A percentile compares a stretch with the other conserved stretches of the same genome.
phyloP scores from a whole-genome alignment of 2,888 invertebrate genomes.

The Gymnosoma rotundatum region DNA sequence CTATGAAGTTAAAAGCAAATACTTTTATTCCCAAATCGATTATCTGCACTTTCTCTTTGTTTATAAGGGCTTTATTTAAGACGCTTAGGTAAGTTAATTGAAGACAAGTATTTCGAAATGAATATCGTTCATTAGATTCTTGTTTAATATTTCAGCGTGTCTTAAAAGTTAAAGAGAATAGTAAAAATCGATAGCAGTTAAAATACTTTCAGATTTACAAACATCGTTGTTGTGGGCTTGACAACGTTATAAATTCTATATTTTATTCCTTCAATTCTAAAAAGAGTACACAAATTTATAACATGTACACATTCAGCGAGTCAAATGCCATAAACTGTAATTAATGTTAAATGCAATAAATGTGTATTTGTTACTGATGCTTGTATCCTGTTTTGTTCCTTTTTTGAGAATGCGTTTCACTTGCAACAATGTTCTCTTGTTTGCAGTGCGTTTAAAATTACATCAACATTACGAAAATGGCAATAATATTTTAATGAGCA shows the following conservation, averaged over 20 bases:
- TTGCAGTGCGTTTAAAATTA: constrained; percentile 42
- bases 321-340: constrained; percentile 57
- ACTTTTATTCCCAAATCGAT: no score
- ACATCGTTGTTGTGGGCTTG: constrained; percentile 51
- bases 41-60: no score
- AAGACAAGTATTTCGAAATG: no score
- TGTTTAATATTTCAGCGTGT: no score
- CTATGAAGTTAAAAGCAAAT: no score
- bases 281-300: constrained; percentile 43
- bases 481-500: constrained; percentile 57
- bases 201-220: constrained; percentile 28
- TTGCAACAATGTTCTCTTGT: constrained; percentile 64
- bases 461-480: constrained; percentile 19
- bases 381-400: background rate
- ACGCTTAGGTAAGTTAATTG: no score
- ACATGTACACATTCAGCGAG: constrained; percentile 29
- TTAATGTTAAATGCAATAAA: constrained; percentile 53
- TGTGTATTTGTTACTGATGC: constrained; percentile 16
- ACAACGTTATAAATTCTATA: constrained; percentile 62
- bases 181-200: background rate
- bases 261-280: constrained; percentile 62
- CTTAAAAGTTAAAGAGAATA: background rate
- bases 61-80: no score
- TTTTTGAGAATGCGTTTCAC: constrained; percentile 50
- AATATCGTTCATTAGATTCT: no score